Evolutionary conservation across 2,113 vertebrate species (phyloP), one percentile per base, ranked within the genome.

Genomic region (Plecotus auritus): DNA sequence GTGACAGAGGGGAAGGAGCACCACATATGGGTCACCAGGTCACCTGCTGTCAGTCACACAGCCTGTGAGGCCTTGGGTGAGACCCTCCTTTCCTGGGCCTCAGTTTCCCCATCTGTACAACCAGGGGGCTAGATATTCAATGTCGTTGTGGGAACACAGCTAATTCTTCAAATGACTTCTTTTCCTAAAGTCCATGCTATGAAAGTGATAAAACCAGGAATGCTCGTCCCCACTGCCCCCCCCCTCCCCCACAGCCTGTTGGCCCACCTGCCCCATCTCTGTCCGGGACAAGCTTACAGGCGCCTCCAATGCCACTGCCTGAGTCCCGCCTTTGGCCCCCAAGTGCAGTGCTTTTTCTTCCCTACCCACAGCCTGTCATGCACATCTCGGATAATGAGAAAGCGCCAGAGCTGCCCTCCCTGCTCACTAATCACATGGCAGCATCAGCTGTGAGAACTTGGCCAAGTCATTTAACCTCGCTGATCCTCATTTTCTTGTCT

Each of bases 401-500:
- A 61, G 40, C 5, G 56, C 67, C 67, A 30, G 72, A 40, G n/a
- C 14, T 42, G 18, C 11, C n/a, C 3, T 4, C 3, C 3, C 17
- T 22, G 13, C 59, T 54, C 70, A 17, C 37, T 16, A 26, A 20
- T 54, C 86, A 64, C 30, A 10, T 0, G 4, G 7, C 17, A 37
- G 42, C 35, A 32, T 49, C 40, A 14, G 80, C 74, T 20, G 9
- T 4, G 54, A 73, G 66, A 54, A 32, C 54, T 42, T 18, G 66
- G 40, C 17, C 35, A 28, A 37, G 72, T 51, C 40, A 22, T 16
- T 66, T 61, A 26, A n/a, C 42, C 37, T n/a, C 54, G 37, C 76
- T n/a, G 80, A 81, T 80, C 47, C 85, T 92, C 91, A 30, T 49
- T 82, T 82, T 92, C 69, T 51, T 35, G 1, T 72, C 67, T 91